A percentile compares a stretch with the other conserved stretches of the same genome.
Evolutionary conservation across 2,113 vertebrate species (phyloP).

Genomic region (Tyrannus savana): DNA sequence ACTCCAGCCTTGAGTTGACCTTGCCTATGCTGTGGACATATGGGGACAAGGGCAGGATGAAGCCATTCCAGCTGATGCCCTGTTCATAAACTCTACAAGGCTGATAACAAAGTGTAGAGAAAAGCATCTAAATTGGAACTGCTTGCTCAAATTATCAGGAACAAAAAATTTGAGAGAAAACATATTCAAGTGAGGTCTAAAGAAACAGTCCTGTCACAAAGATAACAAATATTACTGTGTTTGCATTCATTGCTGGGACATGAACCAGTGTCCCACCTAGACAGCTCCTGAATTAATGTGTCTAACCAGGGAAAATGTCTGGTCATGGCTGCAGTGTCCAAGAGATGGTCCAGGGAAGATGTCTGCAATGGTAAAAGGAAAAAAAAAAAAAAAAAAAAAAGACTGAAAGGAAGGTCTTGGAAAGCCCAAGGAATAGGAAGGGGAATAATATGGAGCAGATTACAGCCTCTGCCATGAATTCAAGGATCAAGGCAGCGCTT

Average conservation of each 20-base stretch:
- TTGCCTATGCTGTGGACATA: neutral
- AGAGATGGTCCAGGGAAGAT: neutral
- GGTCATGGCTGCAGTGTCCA: neutral
- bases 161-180: neutral
- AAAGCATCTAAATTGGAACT: neutral
- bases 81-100: neutral
- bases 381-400: neutral
- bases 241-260: neutral
- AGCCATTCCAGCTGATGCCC: neutral
- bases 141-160: constrained; percentile 1
- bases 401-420: neutral
- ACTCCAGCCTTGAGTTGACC: neutral
- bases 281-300: neutral
- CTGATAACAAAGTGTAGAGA: neutral
- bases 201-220: neutral
- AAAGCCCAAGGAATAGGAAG: neutral
- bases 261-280: neutral
- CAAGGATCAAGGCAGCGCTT: neutral
- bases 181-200: neutral
- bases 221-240: neutral
- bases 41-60: neutral
- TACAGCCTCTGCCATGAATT: neutral
- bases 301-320: neutral
- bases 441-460: neutral
- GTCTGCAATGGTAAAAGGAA: neutral